Conservation (phyloP, 2,888 invertebrate genomes). For the Epistrophe eligans region DNA sequence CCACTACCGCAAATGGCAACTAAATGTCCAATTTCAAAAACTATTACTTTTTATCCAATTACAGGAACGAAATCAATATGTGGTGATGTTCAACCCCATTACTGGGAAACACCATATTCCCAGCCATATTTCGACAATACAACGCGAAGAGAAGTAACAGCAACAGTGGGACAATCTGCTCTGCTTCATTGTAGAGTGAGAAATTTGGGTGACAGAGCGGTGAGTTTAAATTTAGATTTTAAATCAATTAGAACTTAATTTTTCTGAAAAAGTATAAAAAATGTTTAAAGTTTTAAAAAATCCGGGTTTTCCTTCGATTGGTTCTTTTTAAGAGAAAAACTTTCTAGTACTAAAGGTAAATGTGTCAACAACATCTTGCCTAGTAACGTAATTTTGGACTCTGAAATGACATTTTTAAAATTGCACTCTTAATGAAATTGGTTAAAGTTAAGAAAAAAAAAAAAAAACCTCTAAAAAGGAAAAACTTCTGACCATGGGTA, state of each 20-base stretch:
- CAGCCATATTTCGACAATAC: conserved; percentile 96
- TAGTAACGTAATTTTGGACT: neutral
- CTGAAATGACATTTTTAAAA: conserved; percentile 29
- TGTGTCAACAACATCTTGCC: too few species aligned
- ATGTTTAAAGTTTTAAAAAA: too few species aligned
- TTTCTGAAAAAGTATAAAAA: neutral
- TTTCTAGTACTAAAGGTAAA: too few species aligned
- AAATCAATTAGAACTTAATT: neutral
- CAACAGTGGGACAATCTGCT: conserved; percentile 94
- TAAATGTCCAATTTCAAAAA: conserved; percentile 6
- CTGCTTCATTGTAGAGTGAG: conserved; percentile 93
- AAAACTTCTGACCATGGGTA: conserved; percentile 28
- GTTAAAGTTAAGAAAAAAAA: conserved; percentile 3
- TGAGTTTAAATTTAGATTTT: conserved; percentile 84
- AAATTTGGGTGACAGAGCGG: conserved; percentile 94
- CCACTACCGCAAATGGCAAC: neutral
- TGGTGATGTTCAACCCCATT: conserved; percentile 83
- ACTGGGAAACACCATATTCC: conserved; percentile 87
- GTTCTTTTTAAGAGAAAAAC: too few species aligned
- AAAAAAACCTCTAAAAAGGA: neutral
- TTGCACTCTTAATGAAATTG: conserved; percentile 30
- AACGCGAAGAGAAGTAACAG: conserved; percentile 92
- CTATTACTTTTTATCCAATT: conserved; percentile 49
- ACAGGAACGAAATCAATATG: conserved; percentile 82
- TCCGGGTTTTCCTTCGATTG: too few species aligned